A percentile compares a stretch with the other conserved stretches of the same genome.
phyloP scores from a whole-genome alignment of 1,140 invertebrate genomes.

The Brachionus manjavacas region DNA sequence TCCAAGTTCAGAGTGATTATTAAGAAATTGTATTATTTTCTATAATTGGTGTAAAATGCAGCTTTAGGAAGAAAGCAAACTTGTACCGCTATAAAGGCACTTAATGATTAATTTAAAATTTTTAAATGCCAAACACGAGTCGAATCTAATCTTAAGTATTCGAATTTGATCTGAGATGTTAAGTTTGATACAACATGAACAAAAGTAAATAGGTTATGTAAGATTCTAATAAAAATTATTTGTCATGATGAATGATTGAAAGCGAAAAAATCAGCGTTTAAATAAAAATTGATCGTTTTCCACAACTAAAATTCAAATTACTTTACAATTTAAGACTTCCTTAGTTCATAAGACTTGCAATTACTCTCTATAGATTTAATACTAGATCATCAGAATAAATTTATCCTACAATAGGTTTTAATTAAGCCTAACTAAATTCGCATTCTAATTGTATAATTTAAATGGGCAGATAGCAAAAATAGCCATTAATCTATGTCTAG shows the following conservation, averaged over 20 bases:
- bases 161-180: neutral
- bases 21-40: no score
- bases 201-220: neutral
- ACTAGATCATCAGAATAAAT: neutral
- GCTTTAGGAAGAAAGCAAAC: neutral
- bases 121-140: neutral
- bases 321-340: constrained; percentile 17
- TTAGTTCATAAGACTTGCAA: neutral
- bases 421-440: neutral
- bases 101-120: neutral
- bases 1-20: no score
- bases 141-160: neutral
- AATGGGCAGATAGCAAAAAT: neutral
- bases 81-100: neutral
- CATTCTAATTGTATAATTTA: neutral
- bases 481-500: neutral
- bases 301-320: constrained; percentile 8
- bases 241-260: constrained; percentile 3
- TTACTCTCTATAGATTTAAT: neutral
- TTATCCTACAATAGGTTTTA: neutral
- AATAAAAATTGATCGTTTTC: neutral
- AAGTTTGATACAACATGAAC: neutral
- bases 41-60: no score
- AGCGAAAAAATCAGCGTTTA: neutral
- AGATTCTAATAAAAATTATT: neutral